phyloP scores from a whole-genome alignment of 2,797 vertebrate species.

The Syngnathus acus region DNA sequence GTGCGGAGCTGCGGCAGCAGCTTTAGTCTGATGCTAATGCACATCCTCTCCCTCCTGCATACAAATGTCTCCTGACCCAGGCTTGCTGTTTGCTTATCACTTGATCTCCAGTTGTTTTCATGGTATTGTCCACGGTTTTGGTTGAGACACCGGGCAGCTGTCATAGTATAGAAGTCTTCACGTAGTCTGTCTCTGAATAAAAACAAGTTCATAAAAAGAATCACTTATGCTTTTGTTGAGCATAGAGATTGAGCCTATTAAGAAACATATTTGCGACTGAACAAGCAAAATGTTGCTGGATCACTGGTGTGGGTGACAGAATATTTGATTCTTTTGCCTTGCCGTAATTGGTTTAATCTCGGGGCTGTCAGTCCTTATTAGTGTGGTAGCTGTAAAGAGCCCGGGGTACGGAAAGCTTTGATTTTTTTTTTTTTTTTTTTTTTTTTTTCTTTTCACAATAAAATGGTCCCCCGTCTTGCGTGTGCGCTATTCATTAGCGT shows the following conservation, averaged over 20 bases:
- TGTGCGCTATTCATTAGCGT: slow-evolving; percentile 38
- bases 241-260: slow-evolving; percentile 20
- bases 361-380: slow-evolving; percentile 70
- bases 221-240: slow-evolving; percentile 19
- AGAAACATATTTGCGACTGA: slow-evolving; percentile 38
- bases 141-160: slow-evolving; percentile 38
- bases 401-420: slow-evolving; percentile 40
- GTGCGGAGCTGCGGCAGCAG: slow-evolving; percentile 65
- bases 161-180: slow-evolving; percentile 11
- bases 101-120: slow-evolving; percentile 52
- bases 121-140: slow-evolving; percentile 52
- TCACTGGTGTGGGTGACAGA: slow-evolving; percentile 64
- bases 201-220: neutral
- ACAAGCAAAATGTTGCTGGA: slow-evolving; percentile 55
- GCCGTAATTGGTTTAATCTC: slow-evolving; percentile 74
- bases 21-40: slow-evolving; percentile 76
- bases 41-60: slow-evolving; percentile 69
- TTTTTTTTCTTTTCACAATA: slow-evolving; percentile 41
- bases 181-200: slow-evolving; percentile 12
- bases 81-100: slow-evolving; percentile 60
- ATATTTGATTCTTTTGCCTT: slow-evolving; percentile 65
- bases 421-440: neutral
- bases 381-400: slow-evolving; percentile 48
- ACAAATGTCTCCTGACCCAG: slow-evolving; percentile 68
- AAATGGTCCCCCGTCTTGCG: slow-evolving; percentile 36